Base-by-base conservation (phyloP, 2,888 invertebrate genomes). In the Drosophila nigricruria region DNA sequence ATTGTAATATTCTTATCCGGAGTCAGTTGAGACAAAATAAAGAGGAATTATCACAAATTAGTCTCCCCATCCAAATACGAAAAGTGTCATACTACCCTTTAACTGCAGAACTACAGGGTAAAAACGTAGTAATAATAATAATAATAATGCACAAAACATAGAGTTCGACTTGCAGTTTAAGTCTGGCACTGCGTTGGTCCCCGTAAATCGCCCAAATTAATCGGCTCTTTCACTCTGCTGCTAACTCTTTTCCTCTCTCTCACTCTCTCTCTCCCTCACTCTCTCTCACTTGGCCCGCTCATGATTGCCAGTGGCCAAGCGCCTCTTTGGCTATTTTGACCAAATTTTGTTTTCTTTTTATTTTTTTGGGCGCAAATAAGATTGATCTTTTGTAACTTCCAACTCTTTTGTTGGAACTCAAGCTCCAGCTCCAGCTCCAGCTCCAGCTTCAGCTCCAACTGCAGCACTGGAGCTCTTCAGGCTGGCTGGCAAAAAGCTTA, bases 371-470 rank as follows among this genome's bases (percentile, higher is more conserved):
- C 88, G 86, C 88, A 89, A 89, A 86, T 80, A 87, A 89, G 89
- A 89, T 89, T 88, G 89, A 89, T 89, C 89, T 89, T 87, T 84
- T 78, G 87, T 88, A 88, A 89, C 88, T 89, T 89, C 86, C 88
- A 89, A 76, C 77, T 72, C 70, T 70, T 77, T 79, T 77, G 68
- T 77, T 79, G 52, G 62, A 20, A 20, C 53, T 49, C 40, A 58
- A 62, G 45, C 40, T 34, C 8, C 16, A 18, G 53, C 67, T 20
- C 30, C 32, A 49, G 43, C 54, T 25, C 12, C 5, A 38, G n/a
- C n/a, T n/a, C n/a, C n/a, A n/a, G n/a, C n/a, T n/a, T n/a, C n/a
- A n/a, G n/a, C n/a, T n/a, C n/a, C n/a, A n/a, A 40, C 66, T 56
- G 16, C 47, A 49, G 43, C 52, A n/a, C 34, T 53, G 16, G 3